Base-by-base conservation (phyloP, 2,797 vertebrate species). In the Bucorvus abyssinicus region DNA sequence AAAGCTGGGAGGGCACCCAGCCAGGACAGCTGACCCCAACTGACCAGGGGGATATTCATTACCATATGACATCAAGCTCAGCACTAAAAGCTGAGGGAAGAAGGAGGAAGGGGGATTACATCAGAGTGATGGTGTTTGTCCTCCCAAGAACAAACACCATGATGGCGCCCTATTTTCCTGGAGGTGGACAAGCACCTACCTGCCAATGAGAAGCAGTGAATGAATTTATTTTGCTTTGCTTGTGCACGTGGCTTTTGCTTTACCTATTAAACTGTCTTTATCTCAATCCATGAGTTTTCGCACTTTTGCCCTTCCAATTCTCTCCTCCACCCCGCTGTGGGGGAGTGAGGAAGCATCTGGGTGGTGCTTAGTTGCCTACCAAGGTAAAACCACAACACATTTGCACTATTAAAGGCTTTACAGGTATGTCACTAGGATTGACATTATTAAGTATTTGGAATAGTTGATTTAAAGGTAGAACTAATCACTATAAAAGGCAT, bases 81-180 rank as follows among this genome's bases (percentile, higher is more conserved):
- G 40, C 50, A 61, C 17, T 13, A 27, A 78, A 47, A 82, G 18
- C 40, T 36, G 22, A 26, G 13, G 32, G 11, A 61, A 69, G 55
- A 1, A 84, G 29, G 1, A 71, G 9, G 24, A 45, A 30, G 18
- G 8, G 9, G 22, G 6, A 9, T 7, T 16, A 49, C 3, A 0
- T 61, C 1, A 2, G 15, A 59, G 10, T 6, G 14, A 69, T 22
- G n/a, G 14, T 0, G 0, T 67, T 59, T 88, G 32, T 40, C n/a
- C 68, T 56, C 40, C 53, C 63, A 64, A 50, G 30, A n/a, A n/a
- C n/a, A n/a, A n/a, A 49, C 18, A 22, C n/a, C 10, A n/a, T 65
- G 20, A 49, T 10, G 13, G 27, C 86, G 34, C 29, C 38, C 56
- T 29, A 60, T 30, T 61, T 27, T 50, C 56, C 73, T n/a, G 18